Evolutionary conservation across 2,113 vertebrate species (phyloP).

Genomic region (Psittacus erithacus): DNA sequence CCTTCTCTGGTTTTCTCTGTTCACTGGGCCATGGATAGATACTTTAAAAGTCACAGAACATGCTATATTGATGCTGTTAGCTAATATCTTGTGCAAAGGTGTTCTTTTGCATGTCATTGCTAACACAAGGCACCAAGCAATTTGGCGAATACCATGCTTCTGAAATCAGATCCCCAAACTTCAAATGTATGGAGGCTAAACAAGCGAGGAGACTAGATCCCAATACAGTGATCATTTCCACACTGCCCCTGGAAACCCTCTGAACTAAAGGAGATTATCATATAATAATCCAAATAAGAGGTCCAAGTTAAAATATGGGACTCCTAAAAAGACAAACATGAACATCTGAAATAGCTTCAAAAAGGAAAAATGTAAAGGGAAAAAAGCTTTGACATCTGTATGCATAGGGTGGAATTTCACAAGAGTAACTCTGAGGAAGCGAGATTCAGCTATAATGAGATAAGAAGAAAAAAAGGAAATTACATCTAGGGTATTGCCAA

Average conservation of each 20-base stretch:
- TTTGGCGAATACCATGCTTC: not conserved
- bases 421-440: not conserved
- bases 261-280: not conserved
- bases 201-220: not conserved
- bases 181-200: not conserved
- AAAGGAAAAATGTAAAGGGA: not conserved
- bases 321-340: not conserved
- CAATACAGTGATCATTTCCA: not conserved
- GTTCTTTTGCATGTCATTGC: not conserved
- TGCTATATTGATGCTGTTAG: not conserved
- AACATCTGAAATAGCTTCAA: not conserved
- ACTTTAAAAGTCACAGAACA: not conserved
- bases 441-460: not conserved
- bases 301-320: not conserved
- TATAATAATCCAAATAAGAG: not conserved
- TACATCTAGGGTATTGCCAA: not conserved
- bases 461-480: not conserved
- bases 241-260: not conserved
- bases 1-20: not conserved
- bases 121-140: not conserved
- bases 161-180: not conserved
- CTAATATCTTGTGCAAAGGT: not conserved
- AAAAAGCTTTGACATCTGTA: not conserved
- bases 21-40: not conserved
- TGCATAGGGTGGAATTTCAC: not conserved